These are phyloP conservation scores for Geopemphigus sp. DNA, from an alignment of 1,140 invertebrate genomes.

Conservation along the genomic window DNA sequence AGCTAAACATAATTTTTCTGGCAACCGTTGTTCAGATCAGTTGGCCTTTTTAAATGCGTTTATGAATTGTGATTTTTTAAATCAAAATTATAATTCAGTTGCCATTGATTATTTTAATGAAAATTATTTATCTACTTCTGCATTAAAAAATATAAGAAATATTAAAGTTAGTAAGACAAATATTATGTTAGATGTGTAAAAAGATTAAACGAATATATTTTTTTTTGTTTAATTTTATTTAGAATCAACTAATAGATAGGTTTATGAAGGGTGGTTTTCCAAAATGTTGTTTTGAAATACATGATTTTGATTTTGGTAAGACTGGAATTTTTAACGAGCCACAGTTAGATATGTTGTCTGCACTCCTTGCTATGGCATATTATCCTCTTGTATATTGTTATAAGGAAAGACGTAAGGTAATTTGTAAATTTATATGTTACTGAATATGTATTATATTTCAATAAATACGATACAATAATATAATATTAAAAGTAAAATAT, in stretches of 20 bases:
- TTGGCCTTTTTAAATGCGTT: conserved; percentile 93
- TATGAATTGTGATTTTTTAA: conserved; percentile 72
- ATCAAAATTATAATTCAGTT: background rate
- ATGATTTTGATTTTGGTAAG: conserved; percentile 67
- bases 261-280: conserved; percentile 81
- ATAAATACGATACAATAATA: too few relatives aligned
- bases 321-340: conserved; percentile 65
- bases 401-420: conserved; percentile 86
- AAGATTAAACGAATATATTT: conserved; percentile 13
- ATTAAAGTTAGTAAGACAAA: conserved; percentile 63
- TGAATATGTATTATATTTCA: background rate
- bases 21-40: conserved; percentile 87
- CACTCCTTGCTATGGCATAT: conserved; percentile 81
- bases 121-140: background rate
- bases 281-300: conserved; percentile 75
- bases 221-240: too few relatives aligned
- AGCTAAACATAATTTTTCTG: conserved; percentile 77
- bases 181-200: background rate
- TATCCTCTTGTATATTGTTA: conserved; percentile 97
- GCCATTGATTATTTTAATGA: background rate
- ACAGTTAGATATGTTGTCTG: conserved; percentile 80
- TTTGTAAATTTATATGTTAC: conserved; percentile 26
- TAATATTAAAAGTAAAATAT: too few relatives aligned
- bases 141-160: conserved; percentile 84
- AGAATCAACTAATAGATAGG: conserved; percentile 83